These are phyloP conservation scores for Apodemia hepburni DNA, from an alignment of 2,888 invertebrate species.

Conservation along the genomic window DNA sequence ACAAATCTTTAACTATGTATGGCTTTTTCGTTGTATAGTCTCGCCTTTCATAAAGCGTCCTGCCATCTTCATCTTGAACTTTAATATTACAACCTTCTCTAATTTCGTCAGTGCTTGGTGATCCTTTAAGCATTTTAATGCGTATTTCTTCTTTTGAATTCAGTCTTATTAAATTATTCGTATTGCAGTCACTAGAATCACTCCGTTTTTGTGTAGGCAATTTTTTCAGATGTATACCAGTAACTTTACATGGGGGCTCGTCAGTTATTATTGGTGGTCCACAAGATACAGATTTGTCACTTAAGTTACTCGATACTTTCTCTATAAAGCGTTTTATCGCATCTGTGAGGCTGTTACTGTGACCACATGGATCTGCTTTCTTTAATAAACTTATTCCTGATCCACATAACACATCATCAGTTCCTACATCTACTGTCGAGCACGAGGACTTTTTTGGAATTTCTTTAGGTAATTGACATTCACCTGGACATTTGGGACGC, in stretches of 20 bases:
- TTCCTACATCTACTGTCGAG: background rate
- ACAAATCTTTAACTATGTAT: slow-evolving; percentile 42
- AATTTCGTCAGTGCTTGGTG: slow-evolving; percentile 48
- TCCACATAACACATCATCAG: background rate
- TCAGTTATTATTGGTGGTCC: slow-evolving; percentile 21
- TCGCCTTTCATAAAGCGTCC: slow-evolving; percentile 51
- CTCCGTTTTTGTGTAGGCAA: slow-evolving; percentile 37
- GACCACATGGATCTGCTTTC: slow-evolving; percentile 15
- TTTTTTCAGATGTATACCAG: slow-evolving; percentile 45
- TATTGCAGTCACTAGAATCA: slow-evolving; percentile 32
- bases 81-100: slow-evolving; percentile 46
- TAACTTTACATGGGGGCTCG: slow-evolving; percentile 30
- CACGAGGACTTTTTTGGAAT: background rate
- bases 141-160: slow-evolving; percentile 45
- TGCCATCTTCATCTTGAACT: slow-evolving; percentile 52
- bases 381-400: slow-evolving; percentile 21
- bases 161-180: slow-evolving; percentile 35
- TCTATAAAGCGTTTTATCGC: slow-evolving; percentile 20
- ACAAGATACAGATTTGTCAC: slow-evolving; percentile 9
- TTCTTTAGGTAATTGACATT: background rate
- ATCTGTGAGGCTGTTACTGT: slow-evolving; percentile 13
- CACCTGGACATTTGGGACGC: background rate
- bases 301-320: slow-evolving; percentile 17
- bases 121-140: slow-evolving; percentile 42
- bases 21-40: slow-evolving; percentile 39